A percentile compares a stretch with the other conserved stretches of the same genome.
Evolutionary conservation across 2,113 vertebrate species (phyloP).

Genomic region (Lathamus discolor): DNA sequence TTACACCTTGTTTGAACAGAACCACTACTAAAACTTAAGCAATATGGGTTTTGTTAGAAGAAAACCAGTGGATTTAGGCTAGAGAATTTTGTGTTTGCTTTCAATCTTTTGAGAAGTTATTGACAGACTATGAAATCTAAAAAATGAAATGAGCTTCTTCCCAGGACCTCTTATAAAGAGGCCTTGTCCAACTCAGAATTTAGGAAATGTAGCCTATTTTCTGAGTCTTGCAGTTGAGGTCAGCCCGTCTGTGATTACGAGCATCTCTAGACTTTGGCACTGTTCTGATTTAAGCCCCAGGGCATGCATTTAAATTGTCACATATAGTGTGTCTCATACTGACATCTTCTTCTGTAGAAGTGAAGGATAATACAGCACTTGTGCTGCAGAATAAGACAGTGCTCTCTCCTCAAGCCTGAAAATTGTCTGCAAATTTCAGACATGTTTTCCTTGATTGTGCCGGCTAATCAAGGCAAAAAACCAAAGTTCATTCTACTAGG

Average conservation of each 20-base stretch:
- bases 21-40: background rate
- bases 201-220: slow-evolving; percentile 48
- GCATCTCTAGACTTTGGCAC: slow-evolving; percentile 56
- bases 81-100: slow-evolving; percentile 3
- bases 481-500: slow-evolving; percentile 57
- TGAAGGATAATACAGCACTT: slow-evolving; percentile 62
- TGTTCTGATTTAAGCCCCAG: slow-evolving; percentile 52
- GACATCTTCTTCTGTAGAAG: slow-evolving; percentile 61
- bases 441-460: slow-evolving; percentile 67
- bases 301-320: slow-evolving; percentile 70
- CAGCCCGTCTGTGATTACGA: slow-evolving; percentile 41
- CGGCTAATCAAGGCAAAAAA: slow-evolving; percentile 66
- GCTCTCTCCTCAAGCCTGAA: slow-evolving; percentile 42
- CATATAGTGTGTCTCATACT: slow-evolving; percentile 60
- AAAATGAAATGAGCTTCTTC: slow-evolving; percentile 51
- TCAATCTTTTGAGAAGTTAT: slow-evolving; percentile 14
- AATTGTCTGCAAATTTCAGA: slow-evolving; percentile 64
- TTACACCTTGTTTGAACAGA: background rate
- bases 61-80: background rate
- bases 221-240: slow-evolving; percentile 31
- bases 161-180: slow-evolving; percentile 57
- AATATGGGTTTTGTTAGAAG: background rate
- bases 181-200: slow-evolving; percentile 58
- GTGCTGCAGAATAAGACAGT: slow-evolving; percentile 54
- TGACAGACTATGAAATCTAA: slow-evolving; percentile 31